Evolutionary conservation across 1,140 invertebrate genomes (phyloP), one percentile per base, ranked within the genome.

Genomic region (Dolichoris vasculosae): DNA sequence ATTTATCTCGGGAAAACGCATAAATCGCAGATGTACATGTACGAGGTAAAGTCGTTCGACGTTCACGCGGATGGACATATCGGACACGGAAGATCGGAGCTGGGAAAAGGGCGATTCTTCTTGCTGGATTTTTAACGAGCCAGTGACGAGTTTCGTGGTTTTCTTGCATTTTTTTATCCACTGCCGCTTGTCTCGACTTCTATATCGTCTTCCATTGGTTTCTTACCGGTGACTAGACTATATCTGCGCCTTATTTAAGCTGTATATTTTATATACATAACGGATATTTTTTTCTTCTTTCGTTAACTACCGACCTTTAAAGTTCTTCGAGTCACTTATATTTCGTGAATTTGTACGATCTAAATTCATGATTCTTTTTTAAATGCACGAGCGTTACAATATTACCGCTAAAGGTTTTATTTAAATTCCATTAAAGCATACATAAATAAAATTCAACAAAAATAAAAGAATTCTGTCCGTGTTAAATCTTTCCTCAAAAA

Each of bases 261-360:
- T 82, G 69, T 43, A 82, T 82, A 82, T 82, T 73, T 82, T 82
- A 73, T 73, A 30, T 35, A 15, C 46, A 2, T 55, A 82, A 64
- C 64, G 64, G 64, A 51, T 51, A n/a, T 46, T 48, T 69, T 63
- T 71, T 71, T 35, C n/a, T 46, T 46, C 38, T 46, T 63, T 67
- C 23, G 78, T 67, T 40, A 59, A 79, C 26, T 40, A 63, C 11
- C 63, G 20, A n/a, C 4, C 13, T 78, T 64, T 67, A 59, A 43
- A n/a, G 63, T 46, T 43, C n/a, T 46, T 46, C 40, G 63, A 30
- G 26, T 9, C 23, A 32, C 11, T 79, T 59, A n/a, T n/a, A 79
- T 63, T 38, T 79, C 15, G n/a, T 6, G 32, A 69, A 69, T 40
- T 69, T 69, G 32, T 15, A 69, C 8, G 2, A 69, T 69, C 32